phyloP scores from a whole-genome alignment of 2,797 vertebrate genomes.

The Enteromius argenteus region DNA sequence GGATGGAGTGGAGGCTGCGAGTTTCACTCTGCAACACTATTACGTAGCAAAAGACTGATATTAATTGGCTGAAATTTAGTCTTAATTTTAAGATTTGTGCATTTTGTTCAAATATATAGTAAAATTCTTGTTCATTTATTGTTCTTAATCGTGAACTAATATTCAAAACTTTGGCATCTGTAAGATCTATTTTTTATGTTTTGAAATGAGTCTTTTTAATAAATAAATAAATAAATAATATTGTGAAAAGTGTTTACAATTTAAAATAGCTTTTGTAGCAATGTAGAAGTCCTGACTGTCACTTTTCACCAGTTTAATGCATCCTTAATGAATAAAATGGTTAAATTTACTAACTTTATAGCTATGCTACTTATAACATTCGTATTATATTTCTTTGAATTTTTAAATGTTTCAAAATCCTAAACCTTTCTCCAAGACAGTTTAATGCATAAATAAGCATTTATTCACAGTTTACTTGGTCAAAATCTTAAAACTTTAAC shows the following conservation, averaged over 20 bases:
- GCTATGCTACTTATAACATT: too few relatives aligned
- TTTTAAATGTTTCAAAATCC: not conserved
- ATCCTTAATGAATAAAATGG: not conserved
- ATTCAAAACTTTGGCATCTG: not conserved
- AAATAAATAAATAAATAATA: not conserved
- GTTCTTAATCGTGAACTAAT: not conserved
- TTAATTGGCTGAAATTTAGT: not conserved
- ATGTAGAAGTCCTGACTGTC: not conserved
- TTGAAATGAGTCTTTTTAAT: not conserved
- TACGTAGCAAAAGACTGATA: not conserved
- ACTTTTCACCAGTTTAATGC: not conserved
- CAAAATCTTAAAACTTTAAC: not conserved
- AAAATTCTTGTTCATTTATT: not conserved
- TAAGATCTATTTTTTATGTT: not conserved
- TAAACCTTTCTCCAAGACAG: not conserved
- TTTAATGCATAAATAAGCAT: not conserved
- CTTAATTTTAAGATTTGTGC: not conserved
- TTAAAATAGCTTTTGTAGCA: not conserved
- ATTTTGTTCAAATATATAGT: not conserved
- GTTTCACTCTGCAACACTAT: not conserved
- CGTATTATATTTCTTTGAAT: not conserved
- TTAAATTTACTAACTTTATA: too few relatives aligned
- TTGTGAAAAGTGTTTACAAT: not conserved
- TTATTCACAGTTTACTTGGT: not conserved
- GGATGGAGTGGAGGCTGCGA: not conserved